Evolutionary conservation across 2,113 vertebrate genomes (phyloP), one percentile per base, ranked within the genome.

Genomic region (Chascanopsetta lugubris): DNA sequence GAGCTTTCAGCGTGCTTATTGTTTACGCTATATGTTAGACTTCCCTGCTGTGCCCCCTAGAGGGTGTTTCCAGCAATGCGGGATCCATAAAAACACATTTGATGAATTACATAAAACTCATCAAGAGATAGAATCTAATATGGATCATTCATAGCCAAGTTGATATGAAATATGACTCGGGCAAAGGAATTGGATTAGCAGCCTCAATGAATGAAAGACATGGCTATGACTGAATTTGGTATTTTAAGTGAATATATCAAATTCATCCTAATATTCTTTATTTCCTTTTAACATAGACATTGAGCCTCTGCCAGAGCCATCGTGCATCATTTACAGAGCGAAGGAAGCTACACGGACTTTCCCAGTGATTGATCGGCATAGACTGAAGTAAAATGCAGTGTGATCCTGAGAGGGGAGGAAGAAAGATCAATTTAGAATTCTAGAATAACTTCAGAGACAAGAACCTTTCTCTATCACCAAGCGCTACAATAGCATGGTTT

Each of bases 291-390:
- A 34, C 57, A 11, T 38, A 6, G 26, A 64, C 49, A 9, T 8
- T 1, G 29, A 43, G 69, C 46, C 45, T 60, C 10, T 56, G 17
- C 43, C 8, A 8, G n/a, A 8, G 40, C 20, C 21, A 13, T 25
- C 22, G 7, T 48, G 22, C 22, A 48, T 48, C 15, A 48, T 25
- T 48, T 22, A 48, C 24, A 48, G 11, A 48, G 12, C 72, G 80
- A 86, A 90, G 59, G 70, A 82, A 85, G 79, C 75, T 84, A 74
- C 72, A 84, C 85, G 84, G 87, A 82, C 84, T 89, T 88, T 82
- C 68, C 66, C 66, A 84, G 86, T 89, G 82, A 88, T 75, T 79
- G 85, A 6, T 8, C 25, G 9, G 43, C 43, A 60, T 64, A 71
- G 61, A 59, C 67, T 61, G 32, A 86, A 88, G 89, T 89, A 82